phyloP scores from a whole-genome alignment of 1,140 invertebrate genomes.

The Homarus americanus region DNA sequence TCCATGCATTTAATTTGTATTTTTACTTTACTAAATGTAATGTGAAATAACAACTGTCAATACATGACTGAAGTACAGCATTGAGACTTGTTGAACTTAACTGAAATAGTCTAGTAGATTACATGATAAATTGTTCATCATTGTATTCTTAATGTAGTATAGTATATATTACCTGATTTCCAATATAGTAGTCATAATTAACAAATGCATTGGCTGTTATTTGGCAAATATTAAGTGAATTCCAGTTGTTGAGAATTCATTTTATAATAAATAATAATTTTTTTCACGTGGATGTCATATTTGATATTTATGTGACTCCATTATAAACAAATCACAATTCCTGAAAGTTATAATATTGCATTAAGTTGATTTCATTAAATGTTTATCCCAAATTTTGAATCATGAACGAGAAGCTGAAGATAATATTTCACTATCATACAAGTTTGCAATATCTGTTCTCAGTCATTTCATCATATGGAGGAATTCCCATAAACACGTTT shows the following conservation, averaged over 20 bases:
- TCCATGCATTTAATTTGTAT: neutral
- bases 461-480: slow-evolving; percentile 29
- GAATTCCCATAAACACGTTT: slow-evolving; percentile 32
- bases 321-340: too few species aligned
- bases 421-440: neutral
- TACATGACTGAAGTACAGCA: slow-evolving; percentile 5
- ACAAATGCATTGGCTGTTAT: slow-evolving; percentile 1
- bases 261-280: neutral
- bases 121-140: neutral
- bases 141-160: neutral
- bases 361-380: too few species aligned
- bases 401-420: too few species aligned
- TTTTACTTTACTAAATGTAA: slow-evolving; percentile 11
- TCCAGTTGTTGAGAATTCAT: neutral
- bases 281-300: too few species aligned
- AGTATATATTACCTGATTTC: neutral
- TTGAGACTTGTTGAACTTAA: neutral
- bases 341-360: too few species aligned
- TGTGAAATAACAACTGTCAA: neutral
- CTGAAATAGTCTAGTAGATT: neutral
- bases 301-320: too few species aligned
- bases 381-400: neutral
- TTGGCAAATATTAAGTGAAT: neutral
- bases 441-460: slow-evolving; percentile 6
- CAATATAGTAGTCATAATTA: slow-evolving; percentile 1